Evolutionary conservation across 2,888 invertebrate species (phyloP).

Genomic region (Tachina fera): DNA sequence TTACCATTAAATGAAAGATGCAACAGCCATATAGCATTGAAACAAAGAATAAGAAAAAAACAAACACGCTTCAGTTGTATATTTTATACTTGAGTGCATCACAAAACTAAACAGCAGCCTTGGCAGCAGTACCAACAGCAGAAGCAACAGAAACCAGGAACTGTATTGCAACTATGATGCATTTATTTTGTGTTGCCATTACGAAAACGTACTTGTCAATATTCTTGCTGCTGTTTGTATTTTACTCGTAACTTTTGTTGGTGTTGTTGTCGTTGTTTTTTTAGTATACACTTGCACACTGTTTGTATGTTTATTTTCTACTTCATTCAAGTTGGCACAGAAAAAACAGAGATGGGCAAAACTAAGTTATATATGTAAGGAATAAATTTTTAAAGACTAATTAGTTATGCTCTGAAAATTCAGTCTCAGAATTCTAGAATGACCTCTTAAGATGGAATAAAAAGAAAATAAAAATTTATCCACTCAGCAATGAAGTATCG

Average conservation of each 20-base stretch:
- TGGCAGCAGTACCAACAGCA: not conserved
- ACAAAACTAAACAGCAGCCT: constrained; percentile 41
- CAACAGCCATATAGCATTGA: constrained; percentile 32
- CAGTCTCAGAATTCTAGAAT: too few species aligned
- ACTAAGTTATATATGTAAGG: not conserved
- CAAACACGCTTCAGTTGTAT: constrained; percentile 62
- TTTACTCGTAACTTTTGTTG: constrained; percentile 25
- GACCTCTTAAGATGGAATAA: too few species aligned
- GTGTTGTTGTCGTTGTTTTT: not conserved
- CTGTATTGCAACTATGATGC: constrained; percentile 36
- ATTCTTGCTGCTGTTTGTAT: constrained; percentile 5
- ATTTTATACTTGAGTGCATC: constrained; percentile 63
- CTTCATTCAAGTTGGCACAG: constrained; percentile 46
- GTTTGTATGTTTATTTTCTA: constrained; percentile 62
- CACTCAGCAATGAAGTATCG: too few species aligned
- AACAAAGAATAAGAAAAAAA: constrained; percentile 6
- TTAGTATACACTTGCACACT: constrained; percentile 30
- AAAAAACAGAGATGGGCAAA: constrained; percentile 22
- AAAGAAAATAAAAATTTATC: too few species aligned
- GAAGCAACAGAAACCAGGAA: constrained; percentile 44
- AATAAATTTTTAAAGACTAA: not conserved
- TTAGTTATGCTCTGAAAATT: too few species aligned
- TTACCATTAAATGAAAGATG: constrained; percentile 19
- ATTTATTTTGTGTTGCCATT: constrained; percentile 45
- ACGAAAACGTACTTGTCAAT: not conserved